Evolutionary conservation across 2,888 invertebrate species (phyloP).

Genomic region (Cordilura impudica): DNA sequence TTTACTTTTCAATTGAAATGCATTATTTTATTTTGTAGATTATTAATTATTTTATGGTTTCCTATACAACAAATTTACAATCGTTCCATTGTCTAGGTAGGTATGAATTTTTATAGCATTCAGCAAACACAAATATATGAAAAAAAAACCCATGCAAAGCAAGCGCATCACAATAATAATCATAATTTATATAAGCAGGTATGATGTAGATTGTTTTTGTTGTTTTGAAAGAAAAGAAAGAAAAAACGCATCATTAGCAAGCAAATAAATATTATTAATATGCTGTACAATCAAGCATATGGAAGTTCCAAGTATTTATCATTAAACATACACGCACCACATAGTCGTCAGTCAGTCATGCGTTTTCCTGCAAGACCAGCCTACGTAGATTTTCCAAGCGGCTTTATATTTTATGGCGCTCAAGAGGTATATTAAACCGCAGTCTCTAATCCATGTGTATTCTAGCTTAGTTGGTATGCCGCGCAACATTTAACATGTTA

Average conservation of each 20-base stretch:
- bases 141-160: slow-evolving; percentile 31
- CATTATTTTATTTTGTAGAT: not conserved
- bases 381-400: slow-evolving; percentile 12
- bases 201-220: not conserved
- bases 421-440: slow-evolving; percentile 39
- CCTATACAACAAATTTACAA: slow-evolving; percentile 20
- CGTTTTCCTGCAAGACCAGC: not conserved
- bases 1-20: not conserved
- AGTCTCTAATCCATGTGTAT: not conserved
- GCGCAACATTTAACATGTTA: not conserved
- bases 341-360: not conserved
- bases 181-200: slow-evolving; percentile 24
- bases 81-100: slow-evolving; percentile 22
- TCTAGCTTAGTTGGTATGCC: not conserved
- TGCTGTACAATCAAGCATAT: not conserved
- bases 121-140: not conserved
- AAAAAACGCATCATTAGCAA: slow-evolving; percentile 44
- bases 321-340: slow-evolving; percentile 6
- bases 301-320: slow-evolving; percentile 53
- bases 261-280: not conserved
- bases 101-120: slow-evolving; percentile 22
- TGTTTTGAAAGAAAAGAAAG: not conserved
- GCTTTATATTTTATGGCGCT: slow-evolving; percentile 20
- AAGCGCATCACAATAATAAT: slow-evolving; percentile 21
- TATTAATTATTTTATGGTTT: slow-evolving; percentile 35